These are phyloP conservation scores for Alosa alosa DNA, from an alignment of 2,113 vertebrate species.

Conservation along the genomic window DNA sequence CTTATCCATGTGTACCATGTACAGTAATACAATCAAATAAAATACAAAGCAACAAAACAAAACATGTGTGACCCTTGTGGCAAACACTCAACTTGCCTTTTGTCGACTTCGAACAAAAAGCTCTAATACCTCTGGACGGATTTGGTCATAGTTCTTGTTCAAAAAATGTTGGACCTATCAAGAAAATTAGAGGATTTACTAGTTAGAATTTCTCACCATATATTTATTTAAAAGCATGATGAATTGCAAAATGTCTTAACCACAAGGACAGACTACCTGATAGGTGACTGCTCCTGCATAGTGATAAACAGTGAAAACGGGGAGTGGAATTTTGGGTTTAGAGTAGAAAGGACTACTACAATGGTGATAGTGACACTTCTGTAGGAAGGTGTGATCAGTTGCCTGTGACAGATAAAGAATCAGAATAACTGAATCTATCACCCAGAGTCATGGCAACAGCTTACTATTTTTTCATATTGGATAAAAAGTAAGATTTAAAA, in stretches of 20 bases:
- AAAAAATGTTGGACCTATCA: constrained; percentile 88
- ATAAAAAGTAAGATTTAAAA: neutral
- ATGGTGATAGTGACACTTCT: constrained; percentile 94
- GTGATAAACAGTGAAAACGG: constrained; percentile 87
- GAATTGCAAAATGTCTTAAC: neutral
- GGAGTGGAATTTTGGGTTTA: constrained; percentile 87
- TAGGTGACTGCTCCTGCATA: constrained; percentile 88
- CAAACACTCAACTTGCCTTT: constrained; percentile 71
- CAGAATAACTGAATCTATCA: neutral
- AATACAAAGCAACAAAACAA: neutral
- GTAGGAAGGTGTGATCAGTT: constrained; percentile 93
- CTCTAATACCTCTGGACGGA: constrained; percentile 78
- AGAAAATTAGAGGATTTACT: neutral
- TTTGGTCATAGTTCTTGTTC: constrained; percentile 84
- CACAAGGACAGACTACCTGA: constrained; percentile 69
- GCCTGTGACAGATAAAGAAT: constrained; percentile 67
- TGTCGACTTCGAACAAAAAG: constrained; percentile 81
- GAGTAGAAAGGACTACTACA: constrained; percentile 75
- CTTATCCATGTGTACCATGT: too few relatives aligned
- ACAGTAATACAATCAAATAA: too few relatives aligned
- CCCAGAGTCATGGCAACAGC: neutral
- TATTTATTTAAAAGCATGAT: neutral
- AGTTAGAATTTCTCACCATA: neutral
- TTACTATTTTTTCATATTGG: too few relatives aligned
- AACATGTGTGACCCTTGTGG: neutral